These are phyloP conservation scores for Prinia subflava DNA, from an alignment of 2,113 vertebrate species.

Conservation along the genomic window DNA sequence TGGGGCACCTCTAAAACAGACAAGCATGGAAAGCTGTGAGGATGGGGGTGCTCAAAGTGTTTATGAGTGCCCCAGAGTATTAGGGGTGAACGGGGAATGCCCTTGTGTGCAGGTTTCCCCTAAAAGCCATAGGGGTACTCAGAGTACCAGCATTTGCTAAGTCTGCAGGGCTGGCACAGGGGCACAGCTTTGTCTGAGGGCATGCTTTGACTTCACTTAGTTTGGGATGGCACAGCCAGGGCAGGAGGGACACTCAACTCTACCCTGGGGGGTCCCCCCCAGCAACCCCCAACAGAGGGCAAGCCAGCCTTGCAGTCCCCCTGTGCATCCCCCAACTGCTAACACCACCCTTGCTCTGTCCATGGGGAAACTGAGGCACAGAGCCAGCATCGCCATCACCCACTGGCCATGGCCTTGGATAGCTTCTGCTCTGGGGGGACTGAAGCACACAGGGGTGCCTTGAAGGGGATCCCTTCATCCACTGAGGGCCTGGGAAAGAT, in stretches of 20 bases:
- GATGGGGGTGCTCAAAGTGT: neutral
- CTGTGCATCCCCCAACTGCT: neutral
- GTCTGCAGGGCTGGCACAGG: accelerated
- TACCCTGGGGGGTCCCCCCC: accelerated
- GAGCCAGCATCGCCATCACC: neutral
- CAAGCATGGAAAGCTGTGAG: neutral
- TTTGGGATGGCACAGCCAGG: neutral
- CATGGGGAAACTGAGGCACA: neutral
- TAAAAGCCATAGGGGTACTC: neutral
- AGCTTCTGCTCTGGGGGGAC: accelerated
- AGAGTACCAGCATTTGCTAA: accelerated
- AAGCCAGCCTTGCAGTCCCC: too few species aligned
- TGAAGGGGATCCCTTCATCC: neutral
- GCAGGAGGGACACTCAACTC: neutral
- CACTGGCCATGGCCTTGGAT: accelerated
- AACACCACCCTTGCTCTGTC: accelerated
- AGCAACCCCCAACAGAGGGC: neutral
- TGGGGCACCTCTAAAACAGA: neutral
- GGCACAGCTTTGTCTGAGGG: neutral
- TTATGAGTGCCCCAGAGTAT: neutral
- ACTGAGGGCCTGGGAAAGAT: neutral
- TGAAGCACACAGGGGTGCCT: neutral
- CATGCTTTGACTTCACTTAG: neutral
- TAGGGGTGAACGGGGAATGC: accelerated
- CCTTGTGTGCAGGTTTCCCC: neutral